Evolutionary conservation across 2,113 vertebrate species (phyloP), one percentile per base, ranked within the genome.

Genomic region (Anguilla rostrata): DNA sequence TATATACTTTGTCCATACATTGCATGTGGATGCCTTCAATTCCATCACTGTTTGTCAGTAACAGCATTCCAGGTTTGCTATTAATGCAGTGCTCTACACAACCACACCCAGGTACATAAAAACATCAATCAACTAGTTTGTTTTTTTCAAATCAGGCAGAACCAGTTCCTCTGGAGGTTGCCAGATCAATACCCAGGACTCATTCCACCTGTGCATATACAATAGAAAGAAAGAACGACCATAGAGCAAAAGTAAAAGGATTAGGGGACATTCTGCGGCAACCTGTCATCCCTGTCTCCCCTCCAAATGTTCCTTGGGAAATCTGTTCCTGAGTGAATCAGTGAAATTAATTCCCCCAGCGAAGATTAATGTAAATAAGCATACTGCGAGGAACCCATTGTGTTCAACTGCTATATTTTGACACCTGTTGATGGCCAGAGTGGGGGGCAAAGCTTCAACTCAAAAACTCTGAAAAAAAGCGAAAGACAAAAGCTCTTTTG

Each of bases 401-500:
- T 0, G 12, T 39, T 81, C 16, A 80, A 34, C 78, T 29, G 85
- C 7, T 8, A 16, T 63, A 14, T 63, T 41, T 41, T 41, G 78
- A 34, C 85, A 81, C 78, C 78, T 86, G 85, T 34, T 81, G 78
- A 63, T 53, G n/a, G 53, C 1, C 39, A 41, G 49, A 81, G 60
- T 20, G 14, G 79, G 39, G 43, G 40, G 26, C 18, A 75, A 63
- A 11, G 1, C 12, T 41, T 79, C 22, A 18, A 78, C 53, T 49
- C n/a, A 29, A 20, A 53, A 75, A 75, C n/a, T 34, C 9, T 26
- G 26, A 75, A 75, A 29, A 26, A 29, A n/a, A 29, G 29, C 43
- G 14, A 29, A 78, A 3, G 56, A 60, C 78, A 39, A 86, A 81
- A 86, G 78, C n/a, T 29, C 56, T 49, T 81, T 86, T 81, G 85